phyloP scores from a whole-genome alignment of 1,140 invertebrate species.

The Sitobion miscanthi region DNA sequence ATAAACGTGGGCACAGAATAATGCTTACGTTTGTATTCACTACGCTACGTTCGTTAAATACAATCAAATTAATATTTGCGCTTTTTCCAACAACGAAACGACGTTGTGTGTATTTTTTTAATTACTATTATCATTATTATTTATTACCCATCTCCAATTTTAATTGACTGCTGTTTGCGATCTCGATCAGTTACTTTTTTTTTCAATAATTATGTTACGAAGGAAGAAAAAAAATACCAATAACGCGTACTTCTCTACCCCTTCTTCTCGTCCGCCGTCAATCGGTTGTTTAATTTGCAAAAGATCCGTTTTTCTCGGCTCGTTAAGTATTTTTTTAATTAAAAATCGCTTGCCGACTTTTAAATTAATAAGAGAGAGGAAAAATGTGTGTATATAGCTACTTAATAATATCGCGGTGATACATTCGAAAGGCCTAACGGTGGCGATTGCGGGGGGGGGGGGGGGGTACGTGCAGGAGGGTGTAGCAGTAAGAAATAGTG shows the following conservation, averaged over 20 bases:
- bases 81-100: background rate
- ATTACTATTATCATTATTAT: background rate
- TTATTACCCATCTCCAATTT: background rate
- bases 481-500: background rate
- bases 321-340: slow-evolving; percentile 57
- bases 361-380: slow-evolving; percentile 30
- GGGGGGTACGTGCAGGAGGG: background rate
- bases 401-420: slow-evolving; percentile 27
- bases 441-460: background rate
- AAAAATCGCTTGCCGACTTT: slow-evolving; percentile 45
- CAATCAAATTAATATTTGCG: background rate
- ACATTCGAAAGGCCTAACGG: background rate
- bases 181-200: slow-evolving; percentile 1
- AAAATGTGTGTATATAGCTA: background rate
- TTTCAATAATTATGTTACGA: slow-evolving; percentile 26
- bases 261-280: background rate
- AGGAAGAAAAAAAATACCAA: slow-evolving; percentile 48
- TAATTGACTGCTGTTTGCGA: slow-evolving; percentile 23
- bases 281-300: slow-evolving; percentile 52
- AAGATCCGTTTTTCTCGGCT: slow-evolving; percentile 47
- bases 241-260: background rate
- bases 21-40: background rate
- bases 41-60: background rate
- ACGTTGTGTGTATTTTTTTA: slow-evolving; percentile 4
- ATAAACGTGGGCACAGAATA: no score